Evolutionary conservation across 2,113 vertebrate genomes (phyloP), one percentile per base, ranked within the genome.

Genomic region (Anas platyrhynchos): DNA sequence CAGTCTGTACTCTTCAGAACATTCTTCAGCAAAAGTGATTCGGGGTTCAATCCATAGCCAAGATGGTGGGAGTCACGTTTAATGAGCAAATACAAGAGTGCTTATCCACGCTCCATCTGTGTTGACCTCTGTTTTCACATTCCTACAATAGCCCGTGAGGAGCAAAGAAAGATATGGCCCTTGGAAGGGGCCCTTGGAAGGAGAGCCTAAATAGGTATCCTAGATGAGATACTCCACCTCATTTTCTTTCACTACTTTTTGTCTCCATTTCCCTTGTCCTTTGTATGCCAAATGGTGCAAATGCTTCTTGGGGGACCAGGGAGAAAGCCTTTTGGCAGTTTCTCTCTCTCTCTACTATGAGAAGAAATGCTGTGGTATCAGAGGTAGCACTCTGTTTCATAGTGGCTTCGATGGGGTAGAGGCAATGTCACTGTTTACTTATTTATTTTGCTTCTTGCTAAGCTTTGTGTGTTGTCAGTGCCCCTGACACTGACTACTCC

Each of bases 381-480:
- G 84, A 79, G 32, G 31, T 59, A 85, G 80, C 11, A 29, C 36
- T 97, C 66, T 91, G 46, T 88, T 86, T 88, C 93, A 32, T 58
- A 86, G 88, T 56, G 32, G 62, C 75, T 95, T 89, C 91, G 66
- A 86, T 7, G 22, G 83, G 36, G 48, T 83, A 84, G 50, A 77
- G 81, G 56, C 0, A 0, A 87, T 83, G 73, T 88, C 50, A 62
- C 79, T 94, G 52, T 94, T 97, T 95, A 95, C 52, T 95, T 93
- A 95, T 91, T 97, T 92, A 94, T 96, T 97, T 96, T 94, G 75
- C 52, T 92, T 79, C 79, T 96, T 85, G 69, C 75, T 83, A 92
- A 85, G 86, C n/a, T 71, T 50, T 69, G n/a, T 96, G 73, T 92
- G 69, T 95, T 94, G 56, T 89, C 93, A 87, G 90, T 95, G 88